Base-by-base conservation (phyloP, 2,888 invertebrate genomes). In the Hyles lineata region DNA sequence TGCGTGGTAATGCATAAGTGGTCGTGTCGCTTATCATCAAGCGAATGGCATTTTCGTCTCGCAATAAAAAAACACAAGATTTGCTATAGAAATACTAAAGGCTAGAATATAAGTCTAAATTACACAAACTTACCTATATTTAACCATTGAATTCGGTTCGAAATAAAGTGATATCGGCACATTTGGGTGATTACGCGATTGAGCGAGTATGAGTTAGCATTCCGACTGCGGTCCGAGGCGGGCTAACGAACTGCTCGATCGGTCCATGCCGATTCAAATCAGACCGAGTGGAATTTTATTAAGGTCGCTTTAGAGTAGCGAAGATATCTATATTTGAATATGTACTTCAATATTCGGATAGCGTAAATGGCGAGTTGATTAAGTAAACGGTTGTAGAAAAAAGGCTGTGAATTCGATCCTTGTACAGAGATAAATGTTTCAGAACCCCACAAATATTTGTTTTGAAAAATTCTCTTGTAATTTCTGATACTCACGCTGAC, bases 191-290 rank as follows among this genome's bases (percentile, higher is more conserved):
- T 62, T 71, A 62, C 71, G 62, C 71, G 62, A 62, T 71, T 62
- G 71, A 71, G 62, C n/a, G 71, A 50, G 35, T 71, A 71, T 60
- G 60, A 35, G 71, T 71, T 71, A n/a, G 71, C 52, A 29, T 71
- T 71, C 55, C 55, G n/a, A 55, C 55, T 61, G 35, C 52, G 61
- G 71, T 61, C 60, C 71, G 50, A 6, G n/a, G 17, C 19, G 32
- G 7, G 1, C 23, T 67, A 50, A 67, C 67, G 67, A 67, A 67
- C 67, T 67, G 43, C 32, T n/a, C 2, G 21, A 67, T 55, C 19
- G 55, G n/a, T n/a, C 55, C n/a, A 8, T 55, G n/a, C 55, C 19
- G 55, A 55, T 55, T 55, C 19, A n/a, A 55, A 55, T 55, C 55
- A 55, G n/a, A 55, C 55, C 55, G 55, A 7, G 19, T 55, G 55